These are phyloP conservation scores for Tipula confusa DNA, from an alignment of 2,888 invertebrate species.

Conservation along the genomic window DNA sequence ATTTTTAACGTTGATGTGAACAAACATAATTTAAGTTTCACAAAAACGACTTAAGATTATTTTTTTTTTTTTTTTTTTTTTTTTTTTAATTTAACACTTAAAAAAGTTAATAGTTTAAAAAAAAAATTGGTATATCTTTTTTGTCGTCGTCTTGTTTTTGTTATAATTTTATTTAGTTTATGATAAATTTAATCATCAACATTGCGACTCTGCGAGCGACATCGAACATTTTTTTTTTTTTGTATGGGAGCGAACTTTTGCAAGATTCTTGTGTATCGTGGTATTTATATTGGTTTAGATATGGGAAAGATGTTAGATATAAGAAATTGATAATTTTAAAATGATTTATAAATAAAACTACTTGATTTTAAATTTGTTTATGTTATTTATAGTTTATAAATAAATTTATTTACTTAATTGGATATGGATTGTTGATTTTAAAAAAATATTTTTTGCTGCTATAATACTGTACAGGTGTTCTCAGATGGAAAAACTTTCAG, in stretches of 20 bases:
- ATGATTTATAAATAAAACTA: neutral
- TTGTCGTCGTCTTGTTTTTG: neutral
- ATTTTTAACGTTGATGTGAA: slow-evolving; percentile 13
- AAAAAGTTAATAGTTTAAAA: neutral
- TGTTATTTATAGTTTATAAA: neutral
- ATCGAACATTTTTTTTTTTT: neutral
- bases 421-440: neutral
- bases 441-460: neutral
- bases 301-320: neutral
- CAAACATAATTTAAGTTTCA: slow-evolving; percentile 26
- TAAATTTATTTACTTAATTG: neutral
- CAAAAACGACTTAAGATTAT: slow-evolving; percentile 14
- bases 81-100: slow-evolving; percentile 8
- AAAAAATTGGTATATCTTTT: neutral
- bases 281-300: too few relatives aligned
- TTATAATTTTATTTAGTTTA: neutral
- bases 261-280: too few relatives aligned
- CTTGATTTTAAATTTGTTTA: neutral
- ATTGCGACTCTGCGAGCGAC: neutral
- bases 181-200: slow-evolving; percentile 12
- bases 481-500: too few relatives aligned
- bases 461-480: too few relatives aligned
- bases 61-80: neutral
- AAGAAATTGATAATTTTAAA: neutral
- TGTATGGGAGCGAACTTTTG: neutral